A percentile compares a stretch with the other conserved stretches of the same genome.
phyloP scores from a whole-genome alignment of 2,797 vertebrate species.

The Choloepus didactylus region DNA sequence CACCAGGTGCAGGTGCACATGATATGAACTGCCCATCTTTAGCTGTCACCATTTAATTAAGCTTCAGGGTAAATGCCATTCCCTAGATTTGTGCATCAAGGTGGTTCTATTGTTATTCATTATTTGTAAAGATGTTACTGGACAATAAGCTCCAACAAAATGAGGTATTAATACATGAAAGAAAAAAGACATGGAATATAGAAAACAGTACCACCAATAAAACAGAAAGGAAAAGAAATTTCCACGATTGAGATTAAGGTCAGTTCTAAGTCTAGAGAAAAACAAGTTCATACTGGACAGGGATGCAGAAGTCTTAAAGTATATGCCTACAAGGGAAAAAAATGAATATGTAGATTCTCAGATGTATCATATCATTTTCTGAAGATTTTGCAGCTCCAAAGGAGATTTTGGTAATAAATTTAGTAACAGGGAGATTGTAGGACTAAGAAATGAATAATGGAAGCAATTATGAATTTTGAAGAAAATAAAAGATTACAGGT shows the following conservation, averaged over 20 bases:
- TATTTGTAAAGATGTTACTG: neutral
- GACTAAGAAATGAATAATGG: slow-evolving; percentile 40
- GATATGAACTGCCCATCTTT: fast-evolving
- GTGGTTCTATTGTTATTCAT: neutral
- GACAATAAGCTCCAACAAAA: neutral
- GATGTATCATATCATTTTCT: slow-evolving; percentile 37
- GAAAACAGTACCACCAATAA: neutral
- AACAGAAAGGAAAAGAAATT: neutral
- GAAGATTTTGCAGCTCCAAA: slow-evolving; percentile 23
- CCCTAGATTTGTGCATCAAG: neutral
- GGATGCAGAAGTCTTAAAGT: neutral
- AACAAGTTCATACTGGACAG: neutral
- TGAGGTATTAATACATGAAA: neutral
- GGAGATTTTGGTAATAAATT: slow-evolving; percentile 12
- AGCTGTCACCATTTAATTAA: neutral
- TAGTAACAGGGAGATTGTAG: neutral
- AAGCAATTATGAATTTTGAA: slow-evolving; percentile 56
- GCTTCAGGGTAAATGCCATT: fast-evolving
- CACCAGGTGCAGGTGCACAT: neutral
- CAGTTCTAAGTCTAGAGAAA: neutral
- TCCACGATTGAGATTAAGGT: neutral
- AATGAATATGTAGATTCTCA: neutral
- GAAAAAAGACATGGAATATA: neutral
- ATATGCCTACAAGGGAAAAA: neutral
- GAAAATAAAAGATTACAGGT: slow-evolving; percentile 44